A percentile compares a stretch with the other conserved stretches of the same genome.
Conservation (phyloP, 2,113 vertebrate genomes). For the Cryptomyrus ogoouensis region DNA sequence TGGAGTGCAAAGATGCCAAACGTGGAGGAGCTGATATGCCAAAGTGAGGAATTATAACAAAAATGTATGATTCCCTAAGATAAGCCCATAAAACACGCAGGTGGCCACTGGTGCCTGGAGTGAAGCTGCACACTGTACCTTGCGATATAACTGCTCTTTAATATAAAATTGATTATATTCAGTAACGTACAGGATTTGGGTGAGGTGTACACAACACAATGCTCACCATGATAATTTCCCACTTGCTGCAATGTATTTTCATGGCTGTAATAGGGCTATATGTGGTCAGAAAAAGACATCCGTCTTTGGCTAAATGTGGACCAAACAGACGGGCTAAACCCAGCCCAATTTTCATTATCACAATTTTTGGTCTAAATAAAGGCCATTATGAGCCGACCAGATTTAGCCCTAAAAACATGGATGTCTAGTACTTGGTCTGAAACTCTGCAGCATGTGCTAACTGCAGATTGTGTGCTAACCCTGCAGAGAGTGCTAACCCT, state of each 20-base stretch:
- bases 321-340: neutral
- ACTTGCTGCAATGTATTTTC: neutral
- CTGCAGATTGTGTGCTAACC: neutral
- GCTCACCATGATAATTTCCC: neutral
- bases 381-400: neutral
- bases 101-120: neutral
- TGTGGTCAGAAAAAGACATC: too few relatives aligned
- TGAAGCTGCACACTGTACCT: neutral
- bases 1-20: neutral
- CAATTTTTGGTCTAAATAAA: neutral
- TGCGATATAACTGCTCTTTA: neutral
- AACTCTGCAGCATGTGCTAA: neutral
- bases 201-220: neutral
- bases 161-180: neutral
- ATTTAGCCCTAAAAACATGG: neutral
- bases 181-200: neutral
- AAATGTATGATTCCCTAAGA: neutral
- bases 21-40: neutral
- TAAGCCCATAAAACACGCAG: neutral
- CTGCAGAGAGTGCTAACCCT: too few relatives aligned
- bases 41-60: neutral
- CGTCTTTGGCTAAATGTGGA: neutral
- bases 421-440: neutral
- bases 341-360: neutral
- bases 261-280: neutral